Conservation (phyloP, 2,113 vertebrate species). For the Coregonus clupeaformis region DNA sequence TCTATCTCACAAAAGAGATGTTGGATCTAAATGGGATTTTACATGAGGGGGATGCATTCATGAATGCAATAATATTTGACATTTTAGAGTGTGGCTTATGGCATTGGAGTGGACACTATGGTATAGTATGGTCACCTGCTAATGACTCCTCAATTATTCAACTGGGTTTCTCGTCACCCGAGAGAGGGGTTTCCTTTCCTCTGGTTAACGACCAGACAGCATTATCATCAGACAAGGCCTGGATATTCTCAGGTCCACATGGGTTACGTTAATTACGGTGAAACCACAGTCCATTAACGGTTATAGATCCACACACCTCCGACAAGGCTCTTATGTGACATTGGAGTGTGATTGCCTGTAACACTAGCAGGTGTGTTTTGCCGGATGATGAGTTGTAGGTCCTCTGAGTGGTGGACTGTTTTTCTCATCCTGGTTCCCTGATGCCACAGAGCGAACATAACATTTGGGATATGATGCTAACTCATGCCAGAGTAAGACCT, state of each 20-base stretch:
- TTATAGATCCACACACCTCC: not conserved
- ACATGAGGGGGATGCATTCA: too few species aligned
- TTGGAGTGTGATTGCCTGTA: slow-evolving; percentile 15
- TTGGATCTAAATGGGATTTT: too few species aligned
- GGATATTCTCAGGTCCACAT: not conserved
- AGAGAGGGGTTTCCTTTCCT: not conserved
- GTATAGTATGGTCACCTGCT: not conserved
- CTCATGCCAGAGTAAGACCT: slow-evolving; percentile 15
- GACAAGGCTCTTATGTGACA: slow-evolving; percentile 4
- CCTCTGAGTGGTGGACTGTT: slow-evolving; percentile 41
- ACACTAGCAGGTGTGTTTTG: slow-evolving; percentile 31
- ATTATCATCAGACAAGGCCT: not conserved
- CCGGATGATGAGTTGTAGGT: slow-evolving; percentile 40
- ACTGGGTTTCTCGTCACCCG: not conserved
- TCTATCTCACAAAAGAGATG: too few species aligned
- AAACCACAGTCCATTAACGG: too few species aligned
- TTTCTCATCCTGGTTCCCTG: slow-evolving; percentile 30
- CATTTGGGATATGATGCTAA: slow-evolving; percentile 23
- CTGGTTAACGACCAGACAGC: not conserved
- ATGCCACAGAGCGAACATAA: slow-evolving; percentile 21
- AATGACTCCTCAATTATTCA: slow-evolving; percentile 22
- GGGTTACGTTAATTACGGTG: not conserved
- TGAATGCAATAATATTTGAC: too few species aligned
- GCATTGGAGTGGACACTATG: too few species aligned
- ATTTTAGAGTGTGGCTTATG: too few species aligned